Evolutionary conservation across 2,797 vertebrate genomes (phyloP).

Genomic region (Pantherophis alleghaniensis): DNA sequence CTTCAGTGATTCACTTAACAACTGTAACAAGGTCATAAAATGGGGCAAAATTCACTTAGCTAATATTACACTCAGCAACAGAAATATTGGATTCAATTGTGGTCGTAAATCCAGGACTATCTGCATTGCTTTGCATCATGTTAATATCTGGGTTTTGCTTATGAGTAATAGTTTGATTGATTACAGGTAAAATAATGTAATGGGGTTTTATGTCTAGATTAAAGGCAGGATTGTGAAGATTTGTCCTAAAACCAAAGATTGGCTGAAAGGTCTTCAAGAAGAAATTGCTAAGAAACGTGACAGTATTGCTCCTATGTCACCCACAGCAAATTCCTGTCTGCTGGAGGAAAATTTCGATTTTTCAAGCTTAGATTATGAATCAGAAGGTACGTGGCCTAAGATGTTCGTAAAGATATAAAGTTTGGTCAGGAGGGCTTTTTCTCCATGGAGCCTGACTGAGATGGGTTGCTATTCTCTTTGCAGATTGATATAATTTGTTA

Average conservation of each 20-base stretch:
- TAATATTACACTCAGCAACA: background rate
- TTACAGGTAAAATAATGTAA: slow-evolving; percentile 12
- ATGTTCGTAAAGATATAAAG: slow-evolving; percentile 12
- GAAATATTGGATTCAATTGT: background rate
- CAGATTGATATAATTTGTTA: background rate
- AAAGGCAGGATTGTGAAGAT: slow-evolving; percentile 74
- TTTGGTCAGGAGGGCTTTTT: background rate
- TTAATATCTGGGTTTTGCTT: background rate
- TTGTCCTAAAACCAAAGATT: slow-evolving; percentile 75
- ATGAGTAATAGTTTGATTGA: background rate
- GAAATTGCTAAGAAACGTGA: slow-evolving; percentile 73
- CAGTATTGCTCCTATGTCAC: slow-evolving; percentile 69
- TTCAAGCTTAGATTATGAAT: slow-evolving; percentile 76
- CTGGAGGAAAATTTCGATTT: slow-evolving; percentile 80
- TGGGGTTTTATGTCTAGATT: slow-evolving; percentile 59
- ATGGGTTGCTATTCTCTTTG: background rate
- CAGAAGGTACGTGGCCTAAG: slow-evolving; percentile 68
- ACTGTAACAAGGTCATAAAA: background rate
- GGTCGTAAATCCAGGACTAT: background rate
- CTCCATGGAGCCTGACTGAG: background rate
- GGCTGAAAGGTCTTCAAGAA: slow-evolving; percentile 75
- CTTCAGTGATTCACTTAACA: background rate
- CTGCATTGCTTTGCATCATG: background rate
- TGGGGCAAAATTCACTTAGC: background rate
- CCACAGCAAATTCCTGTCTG: slow-evolving; percentile 75